Percentiles rank a stretch among this genome's conserved stretches.
phyloP scores from a whole-genome alignment of 1,140 invertebrate genomes.

The Drosophila oshimai region DNA sequence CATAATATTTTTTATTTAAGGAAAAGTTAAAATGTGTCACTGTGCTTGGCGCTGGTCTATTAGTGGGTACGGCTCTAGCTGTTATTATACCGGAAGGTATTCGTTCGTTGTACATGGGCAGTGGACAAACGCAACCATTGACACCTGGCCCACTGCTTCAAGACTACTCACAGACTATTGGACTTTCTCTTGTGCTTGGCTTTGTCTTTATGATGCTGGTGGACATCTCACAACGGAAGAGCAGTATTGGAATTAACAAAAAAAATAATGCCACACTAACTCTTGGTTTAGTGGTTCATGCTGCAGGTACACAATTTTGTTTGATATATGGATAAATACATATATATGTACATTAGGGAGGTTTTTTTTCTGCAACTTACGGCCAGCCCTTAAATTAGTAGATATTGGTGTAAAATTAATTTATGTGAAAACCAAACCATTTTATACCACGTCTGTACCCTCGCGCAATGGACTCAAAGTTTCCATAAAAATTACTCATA shows the following conservation, averaged over 20 bases:
- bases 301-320: too few relatives aligned
- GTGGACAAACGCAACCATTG: constrained; percentile 3
- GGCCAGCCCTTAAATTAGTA: too few relatives aligned
- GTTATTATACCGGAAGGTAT: constrained; percentile 99
- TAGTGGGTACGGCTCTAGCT: constrained; percentile 98
- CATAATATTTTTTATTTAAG: constrained; percentile 83
- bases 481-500: too few relatives aligned
- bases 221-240: constrained; percentile 89
- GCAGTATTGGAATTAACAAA: constrained; percentile 84
- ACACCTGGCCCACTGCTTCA: not conserved
- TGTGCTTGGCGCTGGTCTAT: constrained; percentile 96
- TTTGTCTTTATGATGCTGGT: constrained; percentile 99
- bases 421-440: too few relatives aligned
- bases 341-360: not conserved
- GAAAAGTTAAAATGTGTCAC: constrained; percentile 97
- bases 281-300: constrained; percentile 96
- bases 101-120: constrained; percentile 87
- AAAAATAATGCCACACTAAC: constrained; percentile 93
- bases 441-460: too few relatives aligned
- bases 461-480: too few relatives aligned
- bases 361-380: too few relatives aligned
- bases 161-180: constrained; percentile 86
- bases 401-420: too few relatives aligned
- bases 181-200: constrained; percentile 86
- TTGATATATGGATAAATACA: too few relatives aligned